Percentiles rank a stretch among this genome's conserved stretches.
phyloP scores from a whole-genome alignment of 2,113 vertebrate species.

The Capreolus pygargus region DNA sequence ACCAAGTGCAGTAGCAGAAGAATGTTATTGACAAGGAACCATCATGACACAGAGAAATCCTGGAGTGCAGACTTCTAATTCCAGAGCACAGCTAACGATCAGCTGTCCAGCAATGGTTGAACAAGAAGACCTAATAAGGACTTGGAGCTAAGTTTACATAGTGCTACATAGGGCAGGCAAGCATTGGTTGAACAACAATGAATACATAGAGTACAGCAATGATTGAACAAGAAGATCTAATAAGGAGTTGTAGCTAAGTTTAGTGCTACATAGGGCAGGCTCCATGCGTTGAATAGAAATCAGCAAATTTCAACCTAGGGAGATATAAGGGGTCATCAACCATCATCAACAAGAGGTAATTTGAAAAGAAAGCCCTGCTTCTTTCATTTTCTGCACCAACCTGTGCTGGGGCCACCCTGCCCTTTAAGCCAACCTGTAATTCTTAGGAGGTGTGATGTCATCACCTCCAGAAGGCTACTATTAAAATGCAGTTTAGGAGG shows the following conservation, averaged over 20 bases:
- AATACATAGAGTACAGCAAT: no score
- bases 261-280: background rate
- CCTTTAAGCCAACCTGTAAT: background rate
- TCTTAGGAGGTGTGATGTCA: background rate
- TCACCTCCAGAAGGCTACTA: background rate
- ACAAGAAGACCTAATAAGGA: background rate
- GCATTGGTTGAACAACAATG: no score
- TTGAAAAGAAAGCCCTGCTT: background rate
- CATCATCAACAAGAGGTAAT: background rate
- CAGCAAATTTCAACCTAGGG: background rate
- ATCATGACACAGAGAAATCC: background rate
- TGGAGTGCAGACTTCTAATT: background rate
- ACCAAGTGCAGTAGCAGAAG: background rate
- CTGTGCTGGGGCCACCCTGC: background rate
- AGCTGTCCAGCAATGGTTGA: background rate
- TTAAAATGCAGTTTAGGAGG: background rate
- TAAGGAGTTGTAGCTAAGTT: background rate
- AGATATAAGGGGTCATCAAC: background rate
- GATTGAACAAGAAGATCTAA: background rate
- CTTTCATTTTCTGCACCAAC: background rate
- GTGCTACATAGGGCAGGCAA: background rate
- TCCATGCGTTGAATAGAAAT: background rate
- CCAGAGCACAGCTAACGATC: background rate
- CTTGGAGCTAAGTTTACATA: background rate
- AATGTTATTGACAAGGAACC: background rate